Evolutionary conservation across 2,888 invertebrate genomes (phyloP), one percentile per base, ranked within the genome.

Genomic region (Nomada fabriciana): DNA sequence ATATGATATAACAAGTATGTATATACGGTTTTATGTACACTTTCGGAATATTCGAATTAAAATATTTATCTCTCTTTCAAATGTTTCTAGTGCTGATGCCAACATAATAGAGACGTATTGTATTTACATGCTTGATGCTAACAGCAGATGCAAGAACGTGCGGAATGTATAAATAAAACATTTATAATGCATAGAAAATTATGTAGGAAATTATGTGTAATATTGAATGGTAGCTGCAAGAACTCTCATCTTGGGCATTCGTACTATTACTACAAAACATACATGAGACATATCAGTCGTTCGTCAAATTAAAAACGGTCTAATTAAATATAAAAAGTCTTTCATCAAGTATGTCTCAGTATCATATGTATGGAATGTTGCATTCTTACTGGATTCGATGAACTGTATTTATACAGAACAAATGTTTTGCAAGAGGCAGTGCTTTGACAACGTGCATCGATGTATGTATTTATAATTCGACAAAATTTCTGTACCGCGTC

Each of bases 371-470:
- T 65, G 86, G 85, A 88, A 86, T 86, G 87, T 86, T 80, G 74
- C 65, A 76, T 82, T 84, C 73, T 83, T 88, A 80, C 61, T 77
- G 67, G 83, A 82, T 67, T 64, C 67, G 67, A 80, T 78, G 68
- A 73, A 71, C 77, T 75, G 80, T 75, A 81, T 78, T 82, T 68
- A 64, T 81, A 78, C 52, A 79, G 72, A 74, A 88, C 86, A 72
- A 84, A 85, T 84, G 74, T 85, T 85, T 84, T 80, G 84, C 82
- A 87, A 77, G 87, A 87, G 90, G 90, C 90, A 90, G 90, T 90
- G 90, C 83, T 90, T 88, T 78, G 82, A 83, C 76, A 88, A 86
- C 80, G 82, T 88, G 84, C 85, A 81, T 79, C 83, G 63, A 75
- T 79, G 74, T 81, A 76, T 75, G 64, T 43, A 74, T 13, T 52